Conservation (phyloP, 2,888 invertebrate species). For the Drosophila formosana region DNA sequence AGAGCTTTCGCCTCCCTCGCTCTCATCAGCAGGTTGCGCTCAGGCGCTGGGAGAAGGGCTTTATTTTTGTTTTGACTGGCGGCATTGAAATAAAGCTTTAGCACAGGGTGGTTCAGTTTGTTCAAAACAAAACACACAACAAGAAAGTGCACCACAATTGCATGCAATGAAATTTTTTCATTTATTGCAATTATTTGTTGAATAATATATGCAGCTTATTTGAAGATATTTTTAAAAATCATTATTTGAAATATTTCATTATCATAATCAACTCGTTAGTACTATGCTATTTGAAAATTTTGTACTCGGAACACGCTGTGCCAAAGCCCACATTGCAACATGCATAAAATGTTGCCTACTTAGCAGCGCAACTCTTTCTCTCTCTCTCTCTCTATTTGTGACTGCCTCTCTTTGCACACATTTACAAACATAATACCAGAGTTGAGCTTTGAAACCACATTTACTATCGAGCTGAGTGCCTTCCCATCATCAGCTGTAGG, state of each 20-base stretch:
- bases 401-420: conserved; percentile 22
- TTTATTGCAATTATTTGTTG: not conserved
- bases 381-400: conserved; percentile 1
- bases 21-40: conserved; percentile 10
- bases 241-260: too few relatives aligned
- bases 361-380: conserved; percentile 5
- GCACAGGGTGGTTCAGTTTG: conserved; percentile 44
- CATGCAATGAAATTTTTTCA: not conserved
- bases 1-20: conserved; percentile 33
- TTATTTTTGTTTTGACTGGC: conserved; percentile 55
- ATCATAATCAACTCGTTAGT: too few relatives aligned
- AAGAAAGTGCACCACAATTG: not conserved
- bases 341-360: conserved; percentile 22
- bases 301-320: conserved; percentile 23
- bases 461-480: conserved; percentile 16
- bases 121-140: not conserved
- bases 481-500: conserved; percentile 52
- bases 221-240: too few relatives aligned
- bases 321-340: conserved; percentile 6
- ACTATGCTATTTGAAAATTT: not conserved
- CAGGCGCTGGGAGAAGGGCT: conserved; percentile 17
- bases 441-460: conserved; percentile 19
- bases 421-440: conserved; percentile 2
- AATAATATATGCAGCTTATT: too few relatives aligned
- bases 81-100: conserved; percentile 46